Evolutionary conservation across 2,113 vertebrate species (phyloP).

Genomic region (Morphnarchus princeps): DNA sequence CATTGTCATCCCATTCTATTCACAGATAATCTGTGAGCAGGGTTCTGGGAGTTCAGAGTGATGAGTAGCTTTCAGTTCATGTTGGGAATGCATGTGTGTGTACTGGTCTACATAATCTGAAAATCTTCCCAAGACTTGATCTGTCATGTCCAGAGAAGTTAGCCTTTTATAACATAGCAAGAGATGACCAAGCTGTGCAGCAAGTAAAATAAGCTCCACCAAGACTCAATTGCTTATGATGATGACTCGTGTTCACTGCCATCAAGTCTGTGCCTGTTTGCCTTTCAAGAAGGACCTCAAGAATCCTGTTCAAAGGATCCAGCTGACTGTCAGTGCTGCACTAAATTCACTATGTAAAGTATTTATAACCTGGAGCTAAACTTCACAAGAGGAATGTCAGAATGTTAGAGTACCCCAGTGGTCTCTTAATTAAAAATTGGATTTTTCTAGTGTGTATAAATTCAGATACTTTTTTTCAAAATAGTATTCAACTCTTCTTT

Average conservation of each 20-base stretch:
- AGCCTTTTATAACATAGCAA: not conserved
- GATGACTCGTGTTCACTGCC: not conserved
- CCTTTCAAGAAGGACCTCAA: not conserved
- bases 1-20: not conserved
- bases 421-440: not conserved
- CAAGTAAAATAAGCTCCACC: not conserved
- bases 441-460: not conserved
- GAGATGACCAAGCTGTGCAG: not conserved
- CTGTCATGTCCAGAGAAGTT: not conserved
- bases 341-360: not conserved
- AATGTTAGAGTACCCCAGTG: not conserved
- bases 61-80: not conserved
- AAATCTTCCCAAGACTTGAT: not conserved
- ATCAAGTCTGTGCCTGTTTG: not conserved
- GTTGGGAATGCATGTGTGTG: fast-evolving
- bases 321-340: not conserved
- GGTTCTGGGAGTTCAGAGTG: not conserved
- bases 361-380: not conserved
- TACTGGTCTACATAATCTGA: not conserved
- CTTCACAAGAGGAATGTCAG: not conserved
- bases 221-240: not conserved
- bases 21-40: not conserved
- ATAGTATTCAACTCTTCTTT: not conserved
- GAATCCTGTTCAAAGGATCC: not conserved
- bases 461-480: not conserved